Percentiles rank a stretch among this genome's conserved stretches.
Conservation (phyloP, 2,113 vertebrate species). For the Myrmecobius fasciatus region DNA sequence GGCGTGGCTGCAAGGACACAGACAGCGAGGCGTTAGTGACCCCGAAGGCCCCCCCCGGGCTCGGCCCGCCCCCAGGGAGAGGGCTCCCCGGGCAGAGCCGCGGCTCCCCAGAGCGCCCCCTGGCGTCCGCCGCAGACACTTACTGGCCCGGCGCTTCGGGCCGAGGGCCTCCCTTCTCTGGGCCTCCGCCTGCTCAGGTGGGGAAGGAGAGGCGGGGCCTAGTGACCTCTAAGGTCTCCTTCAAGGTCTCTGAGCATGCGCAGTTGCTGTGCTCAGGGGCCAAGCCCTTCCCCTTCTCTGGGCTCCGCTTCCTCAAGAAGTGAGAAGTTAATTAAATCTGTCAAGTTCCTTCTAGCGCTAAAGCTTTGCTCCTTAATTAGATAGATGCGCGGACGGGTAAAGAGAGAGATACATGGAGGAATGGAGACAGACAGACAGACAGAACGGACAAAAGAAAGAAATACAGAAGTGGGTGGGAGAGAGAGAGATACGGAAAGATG, state of each 20-base stretch:
- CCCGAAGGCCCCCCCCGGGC: background rate
- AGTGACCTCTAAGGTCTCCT: background rate
- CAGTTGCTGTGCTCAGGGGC: background rate
- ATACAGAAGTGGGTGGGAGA: no score
- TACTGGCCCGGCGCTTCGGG: background rate
- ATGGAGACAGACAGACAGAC: no score
- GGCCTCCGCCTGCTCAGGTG: background rate
- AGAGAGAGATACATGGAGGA: no score
- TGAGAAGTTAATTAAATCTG: background rate
- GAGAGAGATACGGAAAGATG: no score
- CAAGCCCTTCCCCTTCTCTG: background rate
- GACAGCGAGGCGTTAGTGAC: background rate
- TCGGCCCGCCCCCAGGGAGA: background rate
- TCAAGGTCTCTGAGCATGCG: background rate
- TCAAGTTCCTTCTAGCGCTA: background rate
- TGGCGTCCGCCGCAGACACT: background rate
- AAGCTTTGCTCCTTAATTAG: no score
- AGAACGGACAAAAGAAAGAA: no score
- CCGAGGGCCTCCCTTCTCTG: background rate
- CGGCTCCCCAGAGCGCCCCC: no score
- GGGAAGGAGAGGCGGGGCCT: background rate
- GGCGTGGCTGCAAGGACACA: constrained; percentile 83
- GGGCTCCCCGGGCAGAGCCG: background rate
- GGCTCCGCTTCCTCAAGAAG: background rate
- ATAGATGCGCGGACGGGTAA: no score